A percentile compares a stretch with the other conserved stretches of the same genome.
phyloP scores from a whole-genome alignment of 2,113 vertebrate genomes.

The Lepidothrix coronata region DNA sequence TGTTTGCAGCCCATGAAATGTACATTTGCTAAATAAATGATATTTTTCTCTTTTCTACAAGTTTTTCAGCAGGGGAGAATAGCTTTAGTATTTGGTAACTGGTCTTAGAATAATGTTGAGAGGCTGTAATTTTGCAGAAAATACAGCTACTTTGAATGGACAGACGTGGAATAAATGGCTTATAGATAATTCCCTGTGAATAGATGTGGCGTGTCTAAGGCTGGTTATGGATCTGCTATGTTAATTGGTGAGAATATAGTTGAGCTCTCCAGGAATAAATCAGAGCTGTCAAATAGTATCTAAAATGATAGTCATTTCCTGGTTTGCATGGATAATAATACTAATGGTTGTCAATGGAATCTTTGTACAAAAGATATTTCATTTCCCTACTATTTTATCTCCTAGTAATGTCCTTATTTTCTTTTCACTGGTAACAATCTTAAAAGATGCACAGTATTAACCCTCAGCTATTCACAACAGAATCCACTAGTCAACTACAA shows the following conservation, averaged over 20 bases:
- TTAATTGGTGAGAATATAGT: conserved; percentile 54
- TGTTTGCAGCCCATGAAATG: background rate
- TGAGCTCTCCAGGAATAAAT: conserved; percentile 42
- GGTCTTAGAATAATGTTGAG: conserved; percentile 11
- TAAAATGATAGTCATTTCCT: conserved; percentile 53
- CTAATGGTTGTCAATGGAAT: conserved; percentile 28
- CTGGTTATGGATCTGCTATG: conserved; percentile 43
- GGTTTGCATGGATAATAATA: conserved; percentile 48
- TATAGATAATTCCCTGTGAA: conserved; percentile 43
- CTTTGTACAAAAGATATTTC: conserved; percentile 25
- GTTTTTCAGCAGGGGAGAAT: background rate
- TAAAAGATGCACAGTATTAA: background rate
- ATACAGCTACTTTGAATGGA: conserved; percentile 26
- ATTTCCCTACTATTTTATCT: conserved; percentile 25
- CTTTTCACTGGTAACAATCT: background rate
- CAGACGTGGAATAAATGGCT: conserved; percentile 34
- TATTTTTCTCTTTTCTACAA: background rate
- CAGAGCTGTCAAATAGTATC: conserved; percentile 51
- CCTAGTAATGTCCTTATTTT: conserved; percentile 26
- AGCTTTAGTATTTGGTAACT: background rate
- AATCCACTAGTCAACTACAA: background rate
- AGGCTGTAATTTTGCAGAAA: conserved; percentile 20
- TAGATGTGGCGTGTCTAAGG: background rate
- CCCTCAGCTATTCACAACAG: background rate
- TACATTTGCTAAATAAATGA: background rate